Base-by-base conservation (phyloP, 2,113 vertebrate genomes). In the Clarias macrocephalus region DNA sequence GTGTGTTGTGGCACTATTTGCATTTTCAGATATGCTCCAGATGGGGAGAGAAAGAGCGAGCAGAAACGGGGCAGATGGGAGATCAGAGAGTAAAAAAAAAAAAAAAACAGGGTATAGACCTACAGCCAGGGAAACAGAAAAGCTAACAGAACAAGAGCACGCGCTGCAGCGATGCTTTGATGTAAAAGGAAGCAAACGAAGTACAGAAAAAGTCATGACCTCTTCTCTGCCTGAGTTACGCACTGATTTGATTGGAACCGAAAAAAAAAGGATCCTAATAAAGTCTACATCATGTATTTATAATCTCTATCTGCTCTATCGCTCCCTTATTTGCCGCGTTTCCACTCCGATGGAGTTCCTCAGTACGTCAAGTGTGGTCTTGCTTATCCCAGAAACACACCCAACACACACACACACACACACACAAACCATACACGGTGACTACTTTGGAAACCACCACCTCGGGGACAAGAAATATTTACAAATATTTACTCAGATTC, bases 341-440 rank as follows among this genome's bases (percentile, higher is more conserved):
- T 28, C 21, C n/a, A 89, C 91, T 92, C 92, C 91, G 92, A 81
- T 79, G 70, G 83, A 86, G 86, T 80, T 86, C 84, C 90, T 91
- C 84, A 92, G 92, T 90, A 89, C 91, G 89, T 88, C 91, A 90
- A 91, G 91, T 92, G 92, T 92, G 93, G 92, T 93, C 84, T 90
- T 91, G n/a, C 57, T 60, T 57, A 52, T 28, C 42, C 2, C 42
- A 84, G 25, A 92, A 89, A 84, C 72, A 77, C 89, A 28, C 80
- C 88, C 92, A 92, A 87, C 92, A 92, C 87, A 87, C 92, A 91
- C 87, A 87, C 92, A 92, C 87, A 87, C 92, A 91, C 87, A 56
- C 25, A 92, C 90, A 77, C 92, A 90, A 91, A 90, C 87, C 63
- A 91, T 92, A 93, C 94, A 91, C 91, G 93, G 93, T 73, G 83